Conservation (phyloP, 2,113 vertebrate species). For the Myrmecobius fasciatus region DNA sequence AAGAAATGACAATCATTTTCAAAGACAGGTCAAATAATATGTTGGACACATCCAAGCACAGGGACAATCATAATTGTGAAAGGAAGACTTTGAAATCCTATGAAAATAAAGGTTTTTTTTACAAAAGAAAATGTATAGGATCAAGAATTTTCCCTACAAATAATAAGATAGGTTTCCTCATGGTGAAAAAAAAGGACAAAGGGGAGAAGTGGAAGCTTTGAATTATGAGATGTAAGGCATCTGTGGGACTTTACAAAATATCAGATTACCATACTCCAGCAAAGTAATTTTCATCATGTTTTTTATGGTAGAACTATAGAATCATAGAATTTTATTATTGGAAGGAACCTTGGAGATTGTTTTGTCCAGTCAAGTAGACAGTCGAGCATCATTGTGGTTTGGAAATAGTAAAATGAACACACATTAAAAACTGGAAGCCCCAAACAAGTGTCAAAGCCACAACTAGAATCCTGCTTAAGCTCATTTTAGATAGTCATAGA, state of each 20-base stretch:
- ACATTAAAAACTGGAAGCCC: neutral
- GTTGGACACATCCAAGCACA: neutral
- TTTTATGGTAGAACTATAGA: neutral
- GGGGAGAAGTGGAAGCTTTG: neutral
- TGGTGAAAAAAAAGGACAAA: neutral
- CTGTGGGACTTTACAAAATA: neutral
- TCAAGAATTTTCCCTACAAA: neutral
- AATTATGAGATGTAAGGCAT: neutral
- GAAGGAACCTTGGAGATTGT: neutral
- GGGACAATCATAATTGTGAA: too few species aligned
- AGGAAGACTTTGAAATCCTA: too few species aligned
- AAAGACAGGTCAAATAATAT: neutral
- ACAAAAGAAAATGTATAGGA: neutral
- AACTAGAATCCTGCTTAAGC: neutral
- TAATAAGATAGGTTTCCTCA: neutral
- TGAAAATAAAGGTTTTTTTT: neutral
- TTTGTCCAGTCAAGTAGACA: conserved; percentile 8
- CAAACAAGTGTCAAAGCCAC: conserved; percentile 9
- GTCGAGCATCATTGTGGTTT: neutral
- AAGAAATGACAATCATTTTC: neutral
- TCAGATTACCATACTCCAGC: neutral
- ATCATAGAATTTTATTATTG: neutral
- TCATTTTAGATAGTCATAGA: conserved; percentile 19
- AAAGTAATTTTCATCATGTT: neutral
- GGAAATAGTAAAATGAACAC: neutral